Evolutionary conservation across 2,888 invertebrate genomes (phyloP).

Genomic region (Ornithoptera priamus): DNA sequence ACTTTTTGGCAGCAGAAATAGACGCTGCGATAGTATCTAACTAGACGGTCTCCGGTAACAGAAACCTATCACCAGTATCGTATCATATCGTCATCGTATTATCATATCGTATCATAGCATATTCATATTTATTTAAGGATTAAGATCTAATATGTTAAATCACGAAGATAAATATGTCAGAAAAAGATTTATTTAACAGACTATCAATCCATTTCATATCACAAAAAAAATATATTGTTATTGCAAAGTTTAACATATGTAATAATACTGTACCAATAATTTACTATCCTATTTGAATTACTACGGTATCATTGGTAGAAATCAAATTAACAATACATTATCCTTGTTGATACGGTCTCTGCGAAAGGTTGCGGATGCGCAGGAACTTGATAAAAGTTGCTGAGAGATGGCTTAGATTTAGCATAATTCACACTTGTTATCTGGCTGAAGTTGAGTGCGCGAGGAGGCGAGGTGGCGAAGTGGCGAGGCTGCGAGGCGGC

Average conservation of each 20-base stretch:
- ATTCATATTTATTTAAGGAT: too few species aligned
- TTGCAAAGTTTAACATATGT: background rate
- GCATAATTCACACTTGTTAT: slow-evolving; percentile 75
- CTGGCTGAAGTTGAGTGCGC: slow-evolving; percentile 61
- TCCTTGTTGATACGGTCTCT: slow-evolving; percentile 42
- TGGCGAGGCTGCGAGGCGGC: slow-evolving; percentile 40
- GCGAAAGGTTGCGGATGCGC: slow-evolving; percentile 63
- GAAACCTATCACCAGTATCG: too few species aligned
- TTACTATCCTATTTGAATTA: background rate
- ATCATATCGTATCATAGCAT: too few species aligned
- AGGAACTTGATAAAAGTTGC: slow-evolving; percentile 65
- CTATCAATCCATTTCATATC: too few species aligned
- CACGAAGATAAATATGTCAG: too few species aligned
- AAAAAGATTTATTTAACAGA: too few species aligned
- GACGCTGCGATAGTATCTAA: too few species aligned
- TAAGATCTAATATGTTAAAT: too few species aligned
- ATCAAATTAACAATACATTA: background rate
- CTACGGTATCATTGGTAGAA: background rate
- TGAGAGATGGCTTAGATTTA: slow-evolving; percentile 67
- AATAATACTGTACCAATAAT: background rate
- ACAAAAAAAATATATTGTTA: background rate
- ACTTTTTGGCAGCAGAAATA: too few species aligned
- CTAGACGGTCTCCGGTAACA: too few species aligned
- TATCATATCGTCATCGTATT: too few species aligned
- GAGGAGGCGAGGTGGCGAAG: slow-evolving; percentile 48